Percentiles rank a stretch among this genome's conserved stretches.
Conservation (phyloP, 2,797 vertebrate genomes). For the Zonotrichia albicollis region DNA sequence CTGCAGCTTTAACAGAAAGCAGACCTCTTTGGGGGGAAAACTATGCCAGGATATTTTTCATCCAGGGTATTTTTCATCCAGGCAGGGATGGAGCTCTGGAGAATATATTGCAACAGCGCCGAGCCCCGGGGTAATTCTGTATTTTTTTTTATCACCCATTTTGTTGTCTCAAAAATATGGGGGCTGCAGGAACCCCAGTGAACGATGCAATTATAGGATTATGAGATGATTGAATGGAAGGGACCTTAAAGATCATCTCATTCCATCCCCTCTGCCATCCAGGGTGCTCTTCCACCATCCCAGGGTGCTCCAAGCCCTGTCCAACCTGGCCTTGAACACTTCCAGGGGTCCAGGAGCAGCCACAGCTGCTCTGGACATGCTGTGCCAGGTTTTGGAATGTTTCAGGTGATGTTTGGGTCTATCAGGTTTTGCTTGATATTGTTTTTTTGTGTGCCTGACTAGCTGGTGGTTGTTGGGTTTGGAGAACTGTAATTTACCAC, state of each 20-base stretch:
- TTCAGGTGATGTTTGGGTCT: not conserved
- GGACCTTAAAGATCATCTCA: not conserved
- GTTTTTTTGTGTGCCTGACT: not conserved
- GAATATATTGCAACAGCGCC: not conserved
- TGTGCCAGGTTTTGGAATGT: not conserved
- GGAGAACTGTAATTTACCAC: not conserved
- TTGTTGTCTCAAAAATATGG: rapidly evolving
- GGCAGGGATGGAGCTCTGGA: constrained; percentile 17
- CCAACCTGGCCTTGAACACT: not conserved
- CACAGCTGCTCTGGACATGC: rapidly evolving
- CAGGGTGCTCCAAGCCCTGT: not conserved
- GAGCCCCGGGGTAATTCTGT: not conserved
- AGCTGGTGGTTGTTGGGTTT: not conserved
- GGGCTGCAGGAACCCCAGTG: not conserved
- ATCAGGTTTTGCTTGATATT: rapidly evolving
- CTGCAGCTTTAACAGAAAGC: constrained; percentile 4
- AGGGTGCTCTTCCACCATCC: not conserved
- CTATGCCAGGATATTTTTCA: constrained; percentile 2
- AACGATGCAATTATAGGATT: rapidly evolving
- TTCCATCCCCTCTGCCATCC: not conserved
- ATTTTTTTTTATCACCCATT: not conserved
- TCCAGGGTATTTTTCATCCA: not conserved
- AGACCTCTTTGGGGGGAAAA: constrained; percentile 8
- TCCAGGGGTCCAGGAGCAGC: not conserved
- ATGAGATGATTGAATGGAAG: not conserved